These are phyloP conservation scores for Pseudolaguvia tuberculata DNA, from an alignment of 2,113 vertebrate genomes.

Conservation along the genomic window DNA sequence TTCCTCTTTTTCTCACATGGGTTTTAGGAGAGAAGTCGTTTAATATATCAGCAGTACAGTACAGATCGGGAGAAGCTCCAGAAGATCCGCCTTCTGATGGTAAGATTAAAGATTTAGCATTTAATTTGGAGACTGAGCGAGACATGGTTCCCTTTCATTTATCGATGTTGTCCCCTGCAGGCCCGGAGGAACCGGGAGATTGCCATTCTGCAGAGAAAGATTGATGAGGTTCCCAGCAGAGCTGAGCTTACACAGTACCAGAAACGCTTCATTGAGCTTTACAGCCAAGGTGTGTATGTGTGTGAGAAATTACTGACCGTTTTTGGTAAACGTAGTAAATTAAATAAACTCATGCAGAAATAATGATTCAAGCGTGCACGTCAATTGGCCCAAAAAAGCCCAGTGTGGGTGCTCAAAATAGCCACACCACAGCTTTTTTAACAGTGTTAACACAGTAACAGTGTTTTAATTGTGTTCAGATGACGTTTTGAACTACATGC, in stretches of 20 bases:
- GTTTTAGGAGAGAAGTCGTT: constrained; percentile 75
- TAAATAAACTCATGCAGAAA: no score
- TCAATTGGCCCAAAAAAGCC: no score
- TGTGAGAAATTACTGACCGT: neutral
- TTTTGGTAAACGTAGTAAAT: no score
- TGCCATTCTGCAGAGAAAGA: constrained; percentile 91
- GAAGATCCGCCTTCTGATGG: constrained; percentile 90
- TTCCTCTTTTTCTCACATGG: neutral
- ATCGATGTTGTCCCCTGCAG: constrained; percentile 60
- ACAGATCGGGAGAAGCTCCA: constrained; percentile 89
- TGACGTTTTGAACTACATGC: no score
- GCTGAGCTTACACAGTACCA: constrained; percentile 97
- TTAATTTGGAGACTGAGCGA: neutral
- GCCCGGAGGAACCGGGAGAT: constrained; percentile 96
- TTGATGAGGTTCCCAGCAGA: constrained; percentile 93
- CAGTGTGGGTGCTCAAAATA: no score
- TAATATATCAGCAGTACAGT: constrained; percentile 82
- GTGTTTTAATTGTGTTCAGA: no score
- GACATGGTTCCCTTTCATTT: neutral
- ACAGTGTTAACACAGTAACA: no score
- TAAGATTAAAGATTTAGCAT: constrained; percentile 54
- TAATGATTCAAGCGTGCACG: no score
- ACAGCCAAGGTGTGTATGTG: constrained; percentile 78
- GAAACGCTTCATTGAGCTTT: constrained; percentile 98
- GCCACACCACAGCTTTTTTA: no score